A percentile compares a stretch with the other conserved stretches of the same genome.
Evolutionary conservation across 2,113 vertebrate genomes (phyloP).

Genomic region (Gadus chalcogrammus): DNA sequence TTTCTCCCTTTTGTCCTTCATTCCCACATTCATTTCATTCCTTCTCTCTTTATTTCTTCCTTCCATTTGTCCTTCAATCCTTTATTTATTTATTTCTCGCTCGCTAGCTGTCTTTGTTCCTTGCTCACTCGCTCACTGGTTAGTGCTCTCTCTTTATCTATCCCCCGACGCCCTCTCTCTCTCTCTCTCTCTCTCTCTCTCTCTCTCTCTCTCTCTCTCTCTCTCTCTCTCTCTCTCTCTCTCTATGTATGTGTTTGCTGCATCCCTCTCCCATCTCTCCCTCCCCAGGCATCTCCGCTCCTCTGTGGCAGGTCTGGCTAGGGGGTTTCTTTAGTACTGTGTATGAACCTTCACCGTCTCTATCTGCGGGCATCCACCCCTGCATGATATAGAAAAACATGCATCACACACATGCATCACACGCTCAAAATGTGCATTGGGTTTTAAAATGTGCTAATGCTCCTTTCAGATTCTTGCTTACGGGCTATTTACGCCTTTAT

Average conservation of each 20-base stretch:
- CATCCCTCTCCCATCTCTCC: constrained; percentile 43
- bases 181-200: too few relatives aligned
- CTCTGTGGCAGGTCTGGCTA: constrained; percentile 66
- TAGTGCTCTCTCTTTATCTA: too few relatives aligned
- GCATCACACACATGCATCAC: constrained; percentile 8
- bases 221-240: constrained; percentile 32
- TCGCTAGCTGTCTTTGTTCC: too few relatives aligned
- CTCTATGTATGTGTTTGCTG: constrained; percentile 1
- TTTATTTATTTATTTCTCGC: too few relatives aligned
- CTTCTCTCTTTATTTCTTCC: too few relatives aligned
- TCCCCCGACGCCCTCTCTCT: too few relatives aligned
- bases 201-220: not conserved
- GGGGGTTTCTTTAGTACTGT: constrained; percentile 62
- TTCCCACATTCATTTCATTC: constrained; percentile 5
- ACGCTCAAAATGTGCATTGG: not conserved
- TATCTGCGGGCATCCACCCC: constrained; percentile 41
- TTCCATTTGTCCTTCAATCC: too few relatives aligned
- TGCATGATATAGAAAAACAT: constrained; percentile 24
- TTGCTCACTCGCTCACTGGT: too few relatives aligned
- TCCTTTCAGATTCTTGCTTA: too few relatives aligned
- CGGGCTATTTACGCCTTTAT: too few relatives aligned
- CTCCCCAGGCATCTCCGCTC: constrained; percentile 70
- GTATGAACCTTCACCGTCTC: constrained; percentile 63
- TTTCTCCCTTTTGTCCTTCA: constrained; percentile 12
- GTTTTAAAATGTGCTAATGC: too few relatives aligned